Evolutionary conservation across 2,888 invertebrate species (phyloP).

Genomic region (Pinctada fucata): DNA sequence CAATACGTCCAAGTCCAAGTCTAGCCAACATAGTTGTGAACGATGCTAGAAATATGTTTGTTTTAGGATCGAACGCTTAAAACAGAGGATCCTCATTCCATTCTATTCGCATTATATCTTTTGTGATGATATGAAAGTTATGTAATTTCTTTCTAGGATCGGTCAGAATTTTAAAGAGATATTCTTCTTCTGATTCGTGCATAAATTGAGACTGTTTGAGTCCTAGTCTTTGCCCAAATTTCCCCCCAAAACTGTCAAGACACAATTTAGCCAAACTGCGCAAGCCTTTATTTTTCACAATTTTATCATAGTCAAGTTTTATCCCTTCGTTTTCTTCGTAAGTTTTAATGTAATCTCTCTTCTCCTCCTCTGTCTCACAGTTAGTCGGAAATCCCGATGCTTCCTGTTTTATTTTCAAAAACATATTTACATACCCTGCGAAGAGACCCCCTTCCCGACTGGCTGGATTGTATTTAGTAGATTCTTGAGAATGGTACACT

Average conservation of each 20-base stretch:
- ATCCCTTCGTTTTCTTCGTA: too few relatives aligned
- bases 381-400: too few relatives aligned
- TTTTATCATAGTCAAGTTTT: constrained; percentile 16
- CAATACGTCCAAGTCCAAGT: constrained; percentile 49
- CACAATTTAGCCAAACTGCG: constrained; percentile 35
- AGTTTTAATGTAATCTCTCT: too few relatives aligned
- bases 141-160: too few relatives aligned
- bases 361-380: too few relatives aligned
- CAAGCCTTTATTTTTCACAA: constrained; percentile 28
- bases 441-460: constrained; percentile 59
- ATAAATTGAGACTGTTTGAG: too few relatives aligned
- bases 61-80: constrained; percentile 6
- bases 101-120: constrained; percentile 22
- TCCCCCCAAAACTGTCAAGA: too few relatives aligned
- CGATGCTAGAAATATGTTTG: constrained; percentile 65
- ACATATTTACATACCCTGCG: constrained; percentile 66
- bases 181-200: too few relatives aligned
- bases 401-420: too few relatives aligned
- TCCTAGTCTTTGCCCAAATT: too few relatives aligned
- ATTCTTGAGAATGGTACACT: too few relatives aligned
- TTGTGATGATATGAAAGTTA: constrained; percentile 17
- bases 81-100: constrained; percentile 6
- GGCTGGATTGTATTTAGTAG: too few relatives aligned
- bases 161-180: constrained; percentile 1
- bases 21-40: constrained; percentile 75